Evolutionary conservation across 2,797 vertebrate species (phyloP).

Genomic region (Paratrypauchen microcephalus): DNA sequence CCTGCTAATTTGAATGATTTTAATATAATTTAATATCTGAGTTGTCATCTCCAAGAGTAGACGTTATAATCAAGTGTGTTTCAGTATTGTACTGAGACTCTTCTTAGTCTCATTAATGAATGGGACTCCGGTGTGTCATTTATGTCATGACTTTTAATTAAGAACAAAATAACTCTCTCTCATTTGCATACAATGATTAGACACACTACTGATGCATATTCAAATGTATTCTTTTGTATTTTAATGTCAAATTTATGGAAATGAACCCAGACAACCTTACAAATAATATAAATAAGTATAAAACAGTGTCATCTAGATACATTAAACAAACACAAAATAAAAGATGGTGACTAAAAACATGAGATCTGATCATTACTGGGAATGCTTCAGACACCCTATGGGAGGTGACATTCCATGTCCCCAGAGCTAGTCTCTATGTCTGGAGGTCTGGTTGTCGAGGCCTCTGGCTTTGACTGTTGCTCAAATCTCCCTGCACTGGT

Average conservation of each 20-base stretch:
- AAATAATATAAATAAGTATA: background rate
- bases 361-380: background rate
- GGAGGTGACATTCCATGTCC: too few species aligned
- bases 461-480: too few species aligned
- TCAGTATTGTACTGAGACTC: constrained; percentile 11
- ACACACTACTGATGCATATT: background rate
- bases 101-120: constrained; percentile 17
- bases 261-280: background rate
- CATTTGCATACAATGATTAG: constrained; percentile 22
- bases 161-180: constrained; percentile 12
- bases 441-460: too few species aligned
- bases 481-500: too few species aligned
- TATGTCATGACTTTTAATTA: constrained; percentile 32
- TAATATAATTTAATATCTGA: constrained; percentile 14
- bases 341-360: background rate
- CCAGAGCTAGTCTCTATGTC: too few species aligned
- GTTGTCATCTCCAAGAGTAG: constrained; percentile 13
- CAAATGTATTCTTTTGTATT: constrained; percentile 1
- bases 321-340: background rate
- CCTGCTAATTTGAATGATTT: constrained; percentile 4
- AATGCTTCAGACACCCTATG: too few species aligned
- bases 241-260: constrained; percentile 1
- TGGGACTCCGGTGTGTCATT: constrained; percentile 33
- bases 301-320: background rate
- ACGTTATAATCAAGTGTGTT: constrained; percentile 19